phyloP scores from a whole-genome alignment of 2,888 invertebrate species.

The Tachina grossa region DNA sequence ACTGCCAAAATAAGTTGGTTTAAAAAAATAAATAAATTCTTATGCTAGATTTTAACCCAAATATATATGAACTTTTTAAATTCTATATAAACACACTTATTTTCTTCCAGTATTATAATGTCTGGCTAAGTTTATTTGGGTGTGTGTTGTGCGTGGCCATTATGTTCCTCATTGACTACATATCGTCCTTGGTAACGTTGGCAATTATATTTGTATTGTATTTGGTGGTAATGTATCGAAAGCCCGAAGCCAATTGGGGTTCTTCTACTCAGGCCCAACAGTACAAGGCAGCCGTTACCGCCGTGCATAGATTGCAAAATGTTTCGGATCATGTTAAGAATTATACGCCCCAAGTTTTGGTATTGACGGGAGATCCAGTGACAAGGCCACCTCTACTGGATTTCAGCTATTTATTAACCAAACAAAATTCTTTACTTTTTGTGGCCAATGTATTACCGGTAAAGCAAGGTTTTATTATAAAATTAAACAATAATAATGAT shows the following conservation, averaged over 20 bases:
- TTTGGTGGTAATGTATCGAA: conserved; percentile 95
- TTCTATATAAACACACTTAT: neutral
- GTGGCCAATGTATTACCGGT: conserved; percentile 94
- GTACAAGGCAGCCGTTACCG: conserved; percentile 94
- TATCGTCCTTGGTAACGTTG: conserved; percentile 95
- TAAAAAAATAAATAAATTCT: too few relatives aligned
- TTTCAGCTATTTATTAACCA: conserved; percentile 95
- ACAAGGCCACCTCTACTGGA: conserved; percentile 94
- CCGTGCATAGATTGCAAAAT: conserved; percentile 90
- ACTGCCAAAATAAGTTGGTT: too few relatives aligned
- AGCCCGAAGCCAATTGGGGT: conserved; percentile 99
- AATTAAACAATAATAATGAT: neutral
- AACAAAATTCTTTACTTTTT: conserved; percentile 94
- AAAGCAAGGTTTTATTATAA: conserved; percentile 63
- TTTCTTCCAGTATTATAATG: conserved; percentile 91
- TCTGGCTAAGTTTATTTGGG: conserved; percentile 93
- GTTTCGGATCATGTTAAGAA: conserved; percentile 99
- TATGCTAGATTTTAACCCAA: too few relatives aligned
- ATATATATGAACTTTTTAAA: too few relatives aligned
- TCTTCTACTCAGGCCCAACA: conserved; percentile 98
- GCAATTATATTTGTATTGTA: conserved; percentile 94
- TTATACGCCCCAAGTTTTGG: conserved; percentile 95
- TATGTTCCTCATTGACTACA: conserved; percentile 97
- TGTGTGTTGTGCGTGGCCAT: conserved; percentile 92
- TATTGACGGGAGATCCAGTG: conserved; percentile 92